These are phyloP conservation scores for Cryptophagus acutangulus DNA, from an alignment of 2,888 invertebrate species.

Conservation along the genomic window DNA sequence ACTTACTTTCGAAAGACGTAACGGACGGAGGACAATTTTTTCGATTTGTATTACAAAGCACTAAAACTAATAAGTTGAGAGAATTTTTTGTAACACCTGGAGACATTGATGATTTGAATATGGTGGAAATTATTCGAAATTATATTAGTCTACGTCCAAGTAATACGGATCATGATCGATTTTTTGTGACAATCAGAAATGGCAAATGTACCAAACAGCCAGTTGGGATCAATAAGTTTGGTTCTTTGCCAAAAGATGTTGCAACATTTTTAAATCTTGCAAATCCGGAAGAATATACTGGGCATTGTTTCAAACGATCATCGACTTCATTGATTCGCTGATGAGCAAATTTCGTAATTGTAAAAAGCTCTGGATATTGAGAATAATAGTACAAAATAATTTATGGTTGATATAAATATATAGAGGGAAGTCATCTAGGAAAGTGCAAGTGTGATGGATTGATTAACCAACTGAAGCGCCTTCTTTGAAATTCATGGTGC, in stretches of 20 bases:
- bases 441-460: too few species aligned
- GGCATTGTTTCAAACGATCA: not conserved
- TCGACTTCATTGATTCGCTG: not conserved
- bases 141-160: constrained; percentile 14
- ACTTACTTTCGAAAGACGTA: constrained; percentile 20
- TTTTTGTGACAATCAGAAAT: constrained; percentile 12
- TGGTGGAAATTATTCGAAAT: constrained; percentile 11
- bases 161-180: constrained; percentile 6
- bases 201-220: constrained; percentile 12
- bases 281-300: not conserved
- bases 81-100: constrained; percentile 14
- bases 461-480: too few species aligned
- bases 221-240: constrained; percentile 9
- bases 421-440: too few species aligned
- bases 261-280: not conserved
- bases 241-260: constrained; percentile 7
- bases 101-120: constrained; percentile 7
- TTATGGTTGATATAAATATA: too few species aligned
- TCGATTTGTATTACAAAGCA: constrained; percentile 10
- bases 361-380: too few species aligned
- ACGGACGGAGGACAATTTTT: constrained; percentile 16
- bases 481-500: too few species aligned
- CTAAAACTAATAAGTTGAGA: constrained; percentile 15
- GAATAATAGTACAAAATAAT: too few species aligned
- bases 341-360: too few species aligned